Conservation (phyloP, 2,888 invertebrate genomes). For the Orthosia incerta region DNA sequence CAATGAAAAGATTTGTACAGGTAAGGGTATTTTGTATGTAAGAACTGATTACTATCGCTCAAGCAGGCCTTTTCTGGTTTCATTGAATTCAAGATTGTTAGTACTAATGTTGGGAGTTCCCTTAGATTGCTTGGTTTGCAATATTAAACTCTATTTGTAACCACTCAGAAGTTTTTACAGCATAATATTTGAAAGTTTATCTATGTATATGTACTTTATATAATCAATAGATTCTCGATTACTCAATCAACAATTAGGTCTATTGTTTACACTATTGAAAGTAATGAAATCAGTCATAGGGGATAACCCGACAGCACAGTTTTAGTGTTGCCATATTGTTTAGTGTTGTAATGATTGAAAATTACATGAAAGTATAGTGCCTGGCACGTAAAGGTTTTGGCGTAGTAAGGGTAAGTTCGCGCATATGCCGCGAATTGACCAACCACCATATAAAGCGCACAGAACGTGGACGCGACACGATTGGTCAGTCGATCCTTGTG, state of each 20-base stretch:
- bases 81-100: background rate
- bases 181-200: background rate
- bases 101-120: background rate
- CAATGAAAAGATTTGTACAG: background rate
- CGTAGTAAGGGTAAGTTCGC: too few species aligned
- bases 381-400: too few species aligned
- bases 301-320: background rate
- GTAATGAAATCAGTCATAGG: background rate
- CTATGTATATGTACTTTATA: background rate
- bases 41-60: background rate
- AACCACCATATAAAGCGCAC: too few species aligned
- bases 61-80: background rate
- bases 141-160: slow-evolving; percentile 15
- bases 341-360: background rate
- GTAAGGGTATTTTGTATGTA: background rate
- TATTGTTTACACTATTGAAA: background rate
- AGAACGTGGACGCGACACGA: too few species aligned
- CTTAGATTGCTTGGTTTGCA: background rate
- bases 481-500: too few species aligned
- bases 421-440: too few species aligned
- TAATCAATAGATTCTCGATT: background rate
- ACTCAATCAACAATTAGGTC: background rate
- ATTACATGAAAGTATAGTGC: too few species aligned
- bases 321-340: background rate
- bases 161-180: background rate